Evolutionary conservation across 2,113 vertebrate genomes (phyloP), one percentile per base, ranked within the genome.

Genomic region (Megaleporinus macrocephalus): DNA sequence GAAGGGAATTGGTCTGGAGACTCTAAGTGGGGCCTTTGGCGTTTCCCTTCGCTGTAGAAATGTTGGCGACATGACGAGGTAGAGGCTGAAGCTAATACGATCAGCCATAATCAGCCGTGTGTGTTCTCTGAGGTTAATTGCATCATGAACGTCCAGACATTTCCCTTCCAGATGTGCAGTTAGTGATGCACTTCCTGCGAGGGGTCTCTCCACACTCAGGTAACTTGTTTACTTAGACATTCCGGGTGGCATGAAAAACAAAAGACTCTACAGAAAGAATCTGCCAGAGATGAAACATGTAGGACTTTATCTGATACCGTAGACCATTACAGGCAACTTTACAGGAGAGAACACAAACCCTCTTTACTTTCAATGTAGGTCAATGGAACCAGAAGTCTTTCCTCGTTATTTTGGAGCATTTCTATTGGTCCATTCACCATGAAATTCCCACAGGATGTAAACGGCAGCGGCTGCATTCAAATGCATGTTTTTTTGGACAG

Each of bases 91-190:
- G 55, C 77, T 84, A 81, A 86, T 86, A 33, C 53, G 83, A 86
- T 86, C 72, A 84, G 57, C 59, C 20, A 22, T 63, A 81, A 85
- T 85, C 65, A 83, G 66, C 47, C 29, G 24, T 51, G 30, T 22
- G 24, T 83, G 65, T 26, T 78, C 59, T 73, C 69, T 44, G 49
- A 73, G 53, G 68, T 77, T 86, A 88, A 86, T 84, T 78, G 69
- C 70, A 78, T 88, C 68, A 84, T 44, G 59, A 68, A 59, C 36
- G 9, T 84, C 79, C 84, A 82, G 84, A 82, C 51, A 33, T 70
- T 83, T 79, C 83, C 73, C 71, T 75, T 78, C 26, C 81, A 86
- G 44, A 41, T 83, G 76, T 47, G 66, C 22, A 18, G 29, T 70
- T 74, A 30, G 61, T 66, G 49, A 30, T 62, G 61, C 0, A 26